These are phyloP conservation scores for Gymnothorax javanicus DNA, from an alignment of 2,797 vertebrate genomes.

Conservation along the genomic window DNA sequence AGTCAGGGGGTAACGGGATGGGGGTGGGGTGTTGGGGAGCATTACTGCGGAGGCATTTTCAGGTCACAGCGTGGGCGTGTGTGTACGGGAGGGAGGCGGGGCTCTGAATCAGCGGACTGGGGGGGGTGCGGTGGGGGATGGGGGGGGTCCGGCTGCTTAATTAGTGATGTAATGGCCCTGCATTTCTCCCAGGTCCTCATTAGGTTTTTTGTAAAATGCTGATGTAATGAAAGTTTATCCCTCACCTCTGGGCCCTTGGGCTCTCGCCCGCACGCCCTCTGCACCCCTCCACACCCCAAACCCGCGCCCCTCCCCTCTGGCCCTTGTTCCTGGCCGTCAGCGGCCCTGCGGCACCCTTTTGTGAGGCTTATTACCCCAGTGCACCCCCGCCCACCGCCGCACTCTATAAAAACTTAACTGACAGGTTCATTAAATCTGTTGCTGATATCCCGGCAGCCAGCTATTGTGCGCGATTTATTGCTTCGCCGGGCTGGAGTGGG, in stretches of 20 bases:
- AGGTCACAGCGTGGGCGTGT: constrained; percentile 22
- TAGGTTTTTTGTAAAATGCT: constrained; percentile 58
- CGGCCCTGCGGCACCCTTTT: constrained; percentile 61
- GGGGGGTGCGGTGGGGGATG: too few species aligned
- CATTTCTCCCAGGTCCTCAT: constrained; percentile 60
- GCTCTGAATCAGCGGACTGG: constrained; percentile 66
- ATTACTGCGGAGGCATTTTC: constrained; percentile 12
- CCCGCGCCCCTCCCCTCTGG: constrained; percentile 9
- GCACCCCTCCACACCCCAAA: constrained; percentile 53
- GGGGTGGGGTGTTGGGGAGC: neutral
- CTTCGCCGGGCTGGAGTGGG: constrained; percentile 15
- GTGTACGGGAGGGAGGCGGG: neutral
- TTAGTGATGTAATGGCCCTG: constrained; percentile 68
- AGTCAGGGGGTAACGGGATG: neutral
- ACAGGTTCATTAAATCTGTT: constrained; percentile 79
- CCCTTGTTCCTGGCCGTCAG: constrained; percentile 9
- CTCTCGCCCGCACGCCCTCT: constrained; percentile 7
- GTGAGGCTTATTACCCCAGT: constrained; percentile 67
- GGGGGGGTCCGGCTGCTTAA: constrained; percentile 57
- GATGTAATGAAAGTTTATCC: constrained; percentile 43
- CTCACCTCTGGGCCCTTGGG: neutral
- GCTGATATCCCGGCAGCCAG: constrained; percentile 70
- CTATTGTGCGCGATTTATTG: constrained; percentile 48
- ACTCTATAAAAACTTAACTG: constrained; percentile 53
- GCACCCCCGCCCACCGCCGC: constrained; percentile 62